Base-by-base conservation (phyloP, 2,797 vertebrate species). In the Dendrocincla tyrannina region DNA sequence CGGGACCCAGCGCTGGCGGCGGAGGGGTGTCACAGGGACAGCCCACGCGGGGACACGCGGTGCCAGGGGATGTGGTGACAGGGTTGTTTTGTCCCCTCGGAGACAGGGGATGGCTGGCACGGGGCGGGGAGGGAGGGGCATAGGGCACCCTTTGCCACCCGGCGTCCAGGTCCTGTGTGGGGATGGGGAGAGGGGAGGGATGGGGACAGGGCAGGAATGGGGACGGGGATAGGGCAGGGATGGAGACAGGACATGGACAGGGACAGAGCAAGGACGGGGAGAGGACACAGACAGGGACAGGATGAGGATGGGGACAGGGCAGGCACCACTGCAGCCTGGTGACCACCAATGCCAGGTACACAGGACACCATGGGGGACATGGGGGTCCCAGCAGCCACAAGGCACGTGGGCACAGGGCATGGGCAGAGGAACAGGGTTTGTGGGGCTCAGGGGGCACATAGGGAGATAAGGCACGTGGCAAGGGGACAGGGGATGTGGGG, bases 341-440 rank as follows among this genome's bases (percentile, higher is more conserved):
- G 28, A 16, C 2, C n/a, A 23, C 10, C 39, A 17, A 50, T 7
- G 46, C 14, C 4, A 0, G 19, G 33, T 9, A 20, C 5, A 3
- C 27, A 9, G 35, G 52, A 23, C 17, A 41, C 10, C 2, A 17
- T 0, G 10, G n/a, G 73, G 50, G 39, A 24, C 62, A 41, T 2
- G 1, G 39, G 59, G 33, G 18, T 47, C 32, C 37, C 10, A 1
- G 12, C 18, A n/a, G n/a, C 17, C 22, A 3, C 3, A 25, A 28
- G 63, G 18, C 11, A 42, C 18, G 0, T 2, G 66, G 58, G 25
- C 16, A 42, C 28, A 1, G 17, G 60, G 22, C 13, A 24, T 13
- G 17, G 60, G 25, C 13, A 24, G 15, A 8, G 82, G 60, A 24
- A 56, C 44, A 22, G 22, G n/a, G 11, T 32, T 14, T 6, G 2